Conservation (phyloP, 2,113 vertebrate genomes). For the Blennius ocellaris region DNA sequence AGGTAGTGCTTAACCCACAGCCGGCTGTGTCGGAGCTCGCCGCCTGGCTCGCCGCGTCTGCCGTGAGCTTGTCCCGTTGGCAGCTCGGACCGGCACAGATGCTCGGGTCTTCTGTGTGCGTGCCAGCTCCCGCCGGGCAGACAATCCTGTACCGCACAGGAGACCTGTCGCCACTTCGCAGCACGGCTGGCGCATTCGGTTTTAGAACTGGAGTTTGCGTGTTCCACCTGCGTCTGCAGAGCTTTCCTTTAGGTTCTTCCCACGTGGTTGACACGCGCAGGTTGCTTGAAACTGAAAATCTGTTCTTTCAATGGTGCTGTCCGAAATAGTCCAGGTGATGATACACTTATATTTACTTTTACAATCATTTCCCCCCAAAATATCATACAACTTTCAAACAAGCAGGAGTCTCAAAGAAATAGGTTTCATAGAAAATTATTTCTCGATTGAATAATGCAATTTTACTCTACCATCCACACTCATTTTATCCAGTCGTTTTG, state of each 20-base stretch:
- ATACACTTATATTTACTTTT: too few species aligned
- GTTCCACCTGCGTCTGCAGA: neutral
- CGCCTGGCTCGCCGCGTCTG: conserved; percentile 33
- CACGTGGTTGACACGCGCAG: neutral
- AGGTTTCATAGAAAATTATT: too few species aligned
- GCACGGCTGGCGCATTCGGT: neutral
- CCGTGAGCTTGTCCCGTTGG: conserved; percentile 38
- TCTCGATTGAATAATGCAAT: too few species aligned
- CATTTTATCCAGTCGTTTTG: too few species aligned
- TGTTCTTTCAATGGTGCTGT: neutral
- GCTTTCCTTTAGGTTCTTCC: neutral
- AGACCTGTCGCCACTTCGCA: neutral
- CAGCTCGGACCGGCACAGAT: conserved; percentile 51
- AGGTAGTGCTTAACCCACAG: conserved; percentile 60
- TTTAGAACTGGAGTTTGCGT: conserved; percentile 1
- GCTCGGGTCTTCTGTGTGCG: conserved; percentile 33
- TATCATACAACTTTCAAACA: too few species aligned
- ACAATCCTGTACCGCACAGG: neutral
- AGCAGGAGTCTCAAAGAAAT: too few species aligned
- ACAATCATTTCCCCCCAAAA: too few species aligned
- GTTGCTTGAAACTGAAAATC: neutral
- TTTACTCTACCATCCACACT: too few species aligned
- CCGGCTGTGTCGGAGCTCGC: conserved; percentile 53
- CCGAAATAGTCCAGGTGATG: too few species aligned
- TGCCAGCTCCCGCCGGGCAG: conserved; percentile 28